phyloP scores from a whole-genome alignment of 2,113 vertebrate genomes.

The Marmota flaviventris region DNA sequence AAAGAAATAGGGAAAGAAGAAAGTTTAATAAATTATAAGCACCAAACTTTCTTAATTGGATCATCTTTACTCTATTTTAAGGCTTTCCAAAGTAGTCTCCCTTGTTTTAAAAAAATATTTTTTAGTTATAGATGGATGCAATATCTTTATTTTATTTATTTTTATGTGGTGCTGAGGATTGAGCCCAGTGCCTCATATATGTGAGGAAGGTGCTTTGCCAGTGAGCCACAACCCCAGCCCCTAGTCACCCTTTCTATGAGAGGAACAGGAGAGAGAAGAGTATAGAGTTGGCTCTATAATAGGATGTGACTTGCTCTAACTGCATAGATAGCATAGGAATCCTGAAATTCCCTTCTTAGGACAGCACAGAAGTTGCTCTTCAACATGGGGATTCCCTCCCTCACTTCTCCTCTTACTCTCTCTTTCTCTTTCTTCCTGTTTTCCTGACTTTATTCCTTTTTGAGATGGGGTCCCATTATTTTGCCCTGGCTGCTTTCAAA shows the following conservation, averaged over 20 bases:
- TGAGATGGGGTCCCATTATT: no score
- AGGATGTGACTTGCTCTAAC: neutral
- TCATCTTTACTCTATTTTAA: neutral
- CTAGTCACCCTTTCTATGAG: neutral
- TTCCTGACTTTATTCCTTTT: neutral
- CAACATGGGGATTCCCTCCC: neutral
- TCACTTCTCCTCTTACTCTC: no score
- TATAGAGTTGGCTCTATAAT: no score
- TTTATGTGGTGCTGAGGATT: no score
- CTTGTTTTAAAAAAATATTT: no score
- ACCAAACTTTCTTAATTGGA: neutral
- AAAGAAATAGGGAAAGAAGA: constrained; percentile 24
- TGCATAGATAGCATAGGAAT: rapidly evolving
- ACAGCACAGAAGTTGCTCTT: neutral
- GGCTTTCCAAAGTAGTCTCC: neutral
- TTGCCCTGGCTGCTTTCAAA: neutral
- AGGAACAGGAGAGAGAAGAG: neutral
- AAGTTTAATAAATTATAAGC: neutral
- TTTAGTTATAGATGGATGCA: no score
- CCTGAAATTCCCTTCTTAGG: neutral
- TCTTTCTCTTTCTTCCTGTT: no score
- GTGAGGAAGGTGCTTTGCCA: no score
- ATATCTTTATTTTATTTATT: no score
- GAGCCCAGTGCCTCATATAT: no score
- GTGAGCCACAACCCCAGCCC: no score